These are phyloP conservation scores for Micromesistius poutassou DNA, from an alignment of 2,797 vertebrate species.

Conservation along the genomic window DNA sequence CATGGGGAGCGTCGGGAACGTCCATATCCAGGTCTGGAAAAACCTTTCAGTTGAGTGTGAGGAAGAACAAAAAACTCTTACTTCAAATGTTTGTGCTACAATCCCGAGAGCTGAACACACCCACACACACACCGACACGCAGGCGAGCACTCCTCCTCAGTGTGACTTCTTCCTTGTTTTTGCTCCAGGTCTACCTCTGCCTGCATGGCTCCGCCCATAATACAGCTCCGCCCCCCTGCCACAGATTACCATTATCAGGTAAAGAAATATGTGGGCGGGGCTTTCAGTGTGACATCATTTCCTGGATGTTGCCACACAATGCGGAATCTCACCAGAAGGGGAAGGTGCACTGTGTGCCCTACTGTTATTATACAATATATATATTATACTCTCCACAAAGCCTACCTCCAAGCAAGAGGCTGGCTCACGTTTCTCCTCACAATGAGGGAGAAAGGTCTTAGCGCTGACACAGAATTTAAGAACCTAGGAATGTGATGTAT, in stretches of 20 bases:
- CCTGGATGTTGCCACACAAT: constrained; percentile 48
- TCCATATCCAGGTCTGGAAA: constrained; percentile 75
- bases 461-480: constrained; percentile 19
- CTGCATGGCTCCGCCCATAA: constrained; percentile 7
- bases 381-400: constrained; percentile 5
- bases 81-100: constrained; percentile 12
- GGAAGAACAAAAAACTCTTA: neutral
- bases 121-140: constrained; percentile 38
- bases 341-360: neutral
- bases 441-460: constrained; percentile 22
- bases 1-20: constrained; percentile 72
- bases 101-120: constrained; percentile 31
- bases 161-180: constrained; percentile 71
- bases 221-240: constrained; percentile 22
- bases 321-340: neutral
- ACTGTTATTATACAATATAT: neutral
- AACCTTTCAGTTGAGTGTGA: constrained; percentile 36
- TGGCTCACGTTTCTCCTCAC: constrained; percentile 34
- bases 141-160: neutral
- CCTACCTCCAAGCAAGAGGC: constrained; percentile 15
- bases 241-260: constrained; percentile 76
- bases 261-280: constrained; percentile 57
- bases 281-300: constrained; percentile 70
- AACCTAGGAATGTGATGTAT: constrained; percentile 35
- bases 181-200: constrained; percentile 50